A percentile compares a stretch with the other conserved stretches of the same genome.
These are phyloP conservation scores for Doryteuthis pealeii DNA, from an alignment of 1,140 invertebrate species.

Conservation along the genomic window DNA sequence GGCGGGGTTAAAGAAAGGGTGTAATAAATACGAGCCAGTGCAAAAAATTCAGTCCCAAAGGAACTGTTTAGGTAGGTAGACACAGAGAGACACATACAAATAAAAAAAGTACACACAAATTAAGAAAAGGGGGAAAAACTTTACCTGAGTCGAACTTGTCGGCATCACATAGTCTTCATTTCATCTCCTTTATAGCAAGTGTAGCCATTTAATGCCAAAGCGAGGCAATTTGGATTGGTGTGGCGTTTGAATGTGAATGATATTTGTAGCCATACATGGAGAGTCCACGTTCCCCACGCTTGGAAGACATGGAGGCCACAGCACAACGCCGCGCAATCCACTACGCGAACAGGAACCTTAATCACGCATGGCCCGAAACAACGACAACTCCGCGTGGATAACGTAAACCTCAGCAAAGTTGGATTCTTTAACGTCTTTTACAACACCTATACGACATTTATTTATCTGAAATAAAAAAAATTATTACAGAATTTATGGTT, in stretches of 20 bases:
- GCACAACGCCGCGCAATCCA: neutral
- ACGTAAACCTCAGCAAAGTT: no score
- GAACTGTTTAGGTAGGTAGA: slow-evolving; percentile 10
- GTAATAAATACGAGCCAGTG: slow-evolving; percentile 39
- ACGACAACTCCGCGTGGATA: no score
- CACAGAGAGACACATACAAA: slow-evolving; percentile 3
- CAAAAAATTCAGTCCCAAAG: slow-evolving; percentile 13
- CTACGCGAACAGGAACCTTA: no score
- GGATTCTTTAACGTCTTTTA: no score
- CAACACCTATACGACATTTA: no score
- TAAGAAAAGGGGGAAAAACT: slow-evolving; percentile 11
- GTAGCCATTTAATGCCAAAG: slow-evolving; percentile 27
- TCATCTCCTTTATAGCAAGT: slow-evolving; percentile 22
- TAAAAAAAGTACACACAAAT: slow-evolving; percentile 14
- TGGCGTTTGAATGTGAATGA: neutral
- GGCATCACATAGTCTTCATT: slow-evolving; percentile 44
- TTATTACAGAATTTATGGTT: no score
- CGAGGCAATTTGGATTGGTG: neutral
- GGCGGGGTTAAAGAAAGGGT: slow-evolving; percentile 53
- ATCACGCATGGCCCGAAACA: no score
- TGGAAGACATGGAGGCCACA: neutral
- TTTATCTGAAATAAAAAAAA: no score
- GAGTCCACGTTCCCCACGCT: slow-evolving; percentile 1
- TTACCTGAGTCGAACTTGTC: slow-evolving; percentile 43
- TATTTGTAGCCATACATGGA: neutral